Evolutionary conservation across 2,888 invertebrate genomes (phyloP), one percentile per base, ranked within the genome.

Genomic region (Leptinotarsa tumamoca): DNA sequence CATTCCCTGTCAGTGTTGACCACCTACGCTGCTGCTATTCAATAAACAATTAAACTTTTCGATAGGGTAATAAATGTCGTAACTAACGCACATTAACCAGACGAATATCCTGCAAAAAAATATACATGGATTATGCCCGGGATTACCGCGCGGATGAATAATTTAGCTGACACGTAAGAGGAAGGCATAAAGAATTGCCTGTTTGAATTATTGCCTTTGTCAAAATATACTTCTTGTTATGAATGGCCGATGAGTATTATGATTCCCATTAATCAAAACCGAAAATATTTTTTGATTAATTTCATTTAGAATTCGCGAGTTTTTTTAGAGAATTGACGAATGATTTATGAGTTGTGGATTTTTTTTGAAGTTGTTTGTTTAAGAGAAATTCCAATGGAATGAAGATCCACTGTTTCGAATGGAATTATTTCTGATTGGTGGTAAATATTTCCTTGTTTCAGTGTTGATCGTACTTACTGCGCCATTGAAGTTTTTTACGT

Each of bases 21-120:
- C 43, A n/a, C 43, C 63, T 63, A 63, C 63, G 63, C 63, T 43
- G 33, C 63, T 63, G 63, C 14, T 33, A 7, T 43, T 63, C 43
- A 33, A 63, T 63, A 63, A 63, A 63, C 63, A 63, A 63, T 63
- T 63, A 7, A 17, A 63, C 27, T n/a, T 63, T 33, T 63, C 14
- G 63, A 63, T 63, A 7, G 63, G n/a, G 63, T 63, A 33, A 43
- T 63, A 63, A 63, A 63, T 18, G 63, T 43, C 63, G 63, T 63
- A 63, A 63, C 18, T 5, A 63, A 43, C 43, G 43, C 17, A 63
- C 63, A 63, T 43, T 63, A 63, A n/a, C 63, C 63, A 63, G 63
- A 33, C 43, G 63, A 63, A 43, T 63, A 63, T 63, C 63, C 43
- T 63, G 27, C 33, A 33, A 43, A 58, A 63, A 63, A 63, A 63